A percentile compares a stretch with the other conserved stretches of the same genome.
These are phyloP conservation scores for Lamproptera curius DNA, from an alignment of 2,888 invertebrate genomes.

Conservation along the genomic window DNA sequence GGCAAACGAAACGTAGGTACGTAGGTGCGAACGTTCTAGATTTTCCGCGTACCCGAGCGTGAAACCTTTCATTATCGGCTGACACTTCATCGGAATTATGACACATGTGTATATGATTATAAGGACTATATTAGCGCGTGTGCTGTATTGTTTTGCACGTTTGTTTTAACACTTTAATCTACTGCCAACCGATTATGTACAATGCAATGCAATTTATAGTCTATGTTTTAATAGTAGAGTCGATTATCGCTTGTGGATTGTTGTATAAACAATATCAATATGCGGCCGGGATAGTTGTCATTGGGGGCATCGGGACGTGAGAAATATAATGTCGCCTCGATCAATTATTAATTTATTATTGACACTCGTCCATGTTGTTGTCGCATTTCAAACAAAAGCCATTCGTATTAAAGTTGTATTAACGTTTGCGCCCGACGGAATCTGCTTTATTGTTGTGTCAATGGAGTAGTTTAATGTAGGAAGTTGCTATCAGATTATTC, in stretches of 20 bases:
- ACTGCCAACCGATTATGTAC: background rate
- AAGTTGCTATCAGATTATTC: background rate
- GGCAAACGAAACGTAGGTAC: background rate
- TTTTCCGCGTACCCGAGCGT: constrained; percentile 12
- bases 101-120: background rate
- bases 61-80: constrained; percentile 1
- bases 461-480: background rate
- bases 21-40: constrained; percentile 5
- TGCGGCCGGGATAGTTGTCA: constrained; percentile 22
- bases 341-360: constrained; percentile 18
- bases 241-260: constrained; percentile 1
- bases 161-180: constrained; percentile 1
- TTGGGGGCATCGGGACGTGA: constrained; percentile 30
- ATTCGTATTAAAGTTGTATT: background rate
- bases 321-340: constrained; percentile 25
- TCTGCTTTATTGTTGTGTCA: background rate
- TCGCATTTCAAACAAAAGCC: constrained; percentile 1
- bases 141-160: constrained; percentile 3
- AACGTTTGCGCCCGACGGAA: background rate
- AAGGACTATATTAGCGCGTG: background rate
- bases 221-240: background rate
- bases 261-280: constrained; percentile 6
- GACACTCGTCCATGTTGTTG: constrained; percentile 9
- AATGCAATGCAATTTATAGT: background rate
- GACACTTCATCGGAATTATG: background rate